These are phyloP conservation scores for Montipora efflorescens DNA, from an alignment of 64 coral and sea anemone species.

Conservation along the genomic window DNA sequence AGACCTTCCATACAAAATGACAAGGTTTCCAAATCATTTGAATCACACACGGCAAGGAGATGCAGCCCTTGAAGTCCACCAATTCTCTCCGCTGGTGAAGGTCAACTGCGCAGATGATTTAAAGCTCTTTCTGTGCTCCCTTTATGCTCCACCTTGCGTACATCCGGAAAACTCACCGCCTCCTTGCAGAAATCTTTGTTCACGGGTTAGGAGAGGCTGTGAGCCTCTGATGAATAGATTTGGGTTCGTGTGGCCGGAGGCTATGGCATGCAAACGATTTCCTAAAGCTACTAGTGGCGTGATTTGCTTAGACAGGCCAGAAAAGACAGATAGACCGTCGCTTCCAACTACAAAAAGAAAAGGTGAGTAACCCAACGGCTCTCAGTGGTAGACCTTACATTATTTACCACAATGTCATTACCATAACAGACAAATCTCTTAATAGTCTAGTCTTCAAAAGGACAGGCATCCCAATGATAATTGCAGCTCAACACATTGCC, in stretches of 20 bases:
- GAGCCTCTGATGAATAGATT: background rate
- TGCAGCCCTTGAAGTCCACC: conserved; percentile 33
- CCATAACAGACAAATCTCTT: no score
- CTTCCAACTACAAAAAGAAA: no score
- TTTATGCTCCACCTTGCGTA: background rate
- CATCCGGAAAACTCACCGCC: background rate
- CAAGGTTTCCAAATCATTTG: conserved; percentile 75
- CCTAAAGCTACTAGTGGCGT: background rate
- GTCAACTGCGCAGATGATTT: conserved; percentile 52
- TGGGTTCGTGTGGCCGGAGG: conserved; percentile 56
- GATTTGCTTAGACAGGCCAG: conserved; percentile 15
- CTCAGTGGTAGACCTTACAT: no score
- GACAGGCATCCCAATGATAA: no score
- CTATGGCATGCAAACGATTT: conserved; percentile 51
- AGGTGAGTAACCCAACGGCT: no score
- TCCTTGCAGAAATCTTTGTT: conserved; percentile 60
- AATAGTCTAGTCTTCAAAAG: no score
- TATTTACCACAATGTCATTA: no score
- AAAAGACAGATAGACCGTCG: no score
- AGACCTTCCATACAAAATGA: conserved; percentile 62
- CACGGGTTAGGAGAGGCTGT: conserved; percentile 38
- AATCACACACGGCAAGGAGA: conserved; percentile 67
- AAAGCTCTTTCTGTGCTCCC: conserved; percentile 49
- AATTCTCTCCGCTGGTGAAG: conserved; percentile 63
- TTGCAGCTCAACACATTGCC: no score